Percentiles rank a stretch among this genome's conserved stretches.
phyloP scores from a whole-genome alignment of 2,113 vertebrate genomes.

The Balaenoptera acutorostrata region DNA sequence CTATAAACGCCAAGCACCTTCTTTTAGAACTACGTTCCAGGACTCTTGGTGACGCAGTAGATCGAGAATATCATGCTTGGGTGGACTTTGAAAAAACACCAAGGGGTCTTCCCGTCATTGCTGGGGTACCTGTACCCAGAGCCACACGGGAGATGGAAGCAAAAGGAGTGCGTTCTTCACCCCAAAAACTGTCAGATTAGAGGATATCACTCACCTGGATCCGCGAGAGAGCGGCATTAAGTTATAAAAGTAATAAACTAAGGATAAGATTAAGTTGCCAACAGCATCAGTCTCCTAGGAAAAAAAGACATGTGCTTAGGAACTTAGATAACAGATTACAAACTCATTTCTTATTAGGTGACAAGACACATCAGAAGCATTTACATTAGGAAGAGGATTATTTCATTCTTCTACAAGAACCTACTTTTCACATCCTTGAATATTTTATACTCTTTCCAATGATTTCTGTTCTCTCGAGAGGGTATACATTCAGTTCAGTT shows the following conservation, averaged over 20 bases:
- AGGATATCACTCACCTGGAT: constrained; percentile 88
- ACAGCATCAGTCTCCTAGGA: constrained; percentile 94
- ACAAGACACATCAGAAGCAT: background rate
- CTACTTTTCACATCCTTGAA: background rate
- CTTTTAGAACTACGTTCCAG: too few relatives aligned
- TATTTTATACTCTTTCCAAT: background rate
- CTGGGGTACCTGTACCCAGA: background rate
- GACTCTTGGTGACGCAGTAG: background rate
- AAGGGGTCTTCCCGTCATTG: background rate
- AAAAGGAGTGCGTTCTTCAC: background rate
- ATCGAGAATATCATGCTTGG: background rate
- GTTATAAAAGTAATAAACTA: constrained; percentile 99
- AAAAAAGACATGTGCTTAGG: background rate
- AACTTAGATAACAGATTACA: background rate
- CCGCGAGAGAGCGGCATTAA: constrained; percentile 98
- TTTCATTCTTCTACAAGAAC: background rate
- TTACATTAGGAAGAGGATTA: background rate
- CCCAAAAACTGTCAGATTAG: background rate
- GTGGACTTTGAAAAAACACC: background rate
- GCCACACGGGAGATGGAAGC: background rate
- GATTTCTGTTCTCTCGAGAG: background rate
- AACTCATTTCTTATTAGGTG: background rate
- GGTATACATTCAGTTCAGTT: background rate
- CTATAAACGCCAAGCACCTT: too few relatives aligned
- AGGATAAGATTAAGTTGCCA: constrained; percentile 95